These are phyloP conservation scores for Anguilla pacifica DNA, from an alignment of 2,797 vertebrate species.

Conservation along the genomic window DNA sequence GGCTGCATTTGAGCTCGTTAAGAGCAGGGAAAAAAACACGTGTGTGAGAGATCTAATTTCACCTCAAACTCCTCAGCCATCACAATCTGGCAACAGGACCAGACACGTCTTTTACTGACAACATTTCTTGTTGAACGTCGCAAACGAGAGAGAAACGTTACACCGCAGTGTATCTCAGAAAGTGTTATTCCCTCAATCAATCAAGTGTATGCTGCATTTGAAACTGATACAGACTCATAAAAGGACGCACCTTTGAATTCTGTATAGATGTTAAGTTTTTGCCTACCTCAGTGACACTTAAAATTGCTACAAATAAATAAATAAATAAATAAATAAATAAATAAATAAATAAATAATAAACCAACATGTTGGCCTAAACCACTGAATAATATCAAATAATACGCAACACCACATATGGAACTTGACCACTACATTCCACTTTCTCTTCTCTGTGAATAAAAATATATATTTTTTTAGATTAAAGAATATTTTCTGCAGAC, in stretches of 20 bases:
- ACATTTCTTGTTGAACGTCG: neutral
- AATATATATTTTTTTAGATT: neutral
- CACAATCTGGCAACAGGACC: conserved; percentile 70
- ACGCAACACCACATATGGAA: neutral
- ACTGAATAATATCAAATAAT: neutral
- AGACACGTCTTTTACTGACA: conserved; percentile 67
- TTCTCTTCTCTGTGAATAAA: neutral
- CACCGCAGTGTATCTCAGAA: neutral
- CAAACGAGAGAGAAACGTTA: neutral
- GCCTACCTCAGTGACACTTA: neutral
- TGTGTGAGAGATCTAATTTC: conserved; percentile 59
- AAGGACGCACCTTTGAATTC: neutral
- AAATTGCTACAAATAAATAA: neutral
- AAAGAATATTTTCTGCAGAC: neutral
- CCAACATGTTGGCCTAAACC: neutral
- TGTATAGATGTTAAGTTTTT: neutral
- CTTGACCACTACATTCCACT: neutral
- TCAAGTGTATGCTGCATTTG: neutral
- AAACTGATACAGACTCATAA: neutral
- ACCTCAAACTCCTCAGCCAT: conserved; percentile 48
- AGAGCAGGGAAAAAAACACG: conserved; percentile 56
- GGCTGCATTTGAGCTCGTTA: conserved; percentile 26
- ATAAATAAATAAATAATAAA: neutral
- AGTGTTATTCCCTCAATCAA: neutral
- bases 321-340: no score